A percentile compares a stretch with the other conserved stretches of the same genome.
Conservation (phyloP, 37 sponge, comb jelly and placozoan genomes). For the Ianthella basta region DNA sequence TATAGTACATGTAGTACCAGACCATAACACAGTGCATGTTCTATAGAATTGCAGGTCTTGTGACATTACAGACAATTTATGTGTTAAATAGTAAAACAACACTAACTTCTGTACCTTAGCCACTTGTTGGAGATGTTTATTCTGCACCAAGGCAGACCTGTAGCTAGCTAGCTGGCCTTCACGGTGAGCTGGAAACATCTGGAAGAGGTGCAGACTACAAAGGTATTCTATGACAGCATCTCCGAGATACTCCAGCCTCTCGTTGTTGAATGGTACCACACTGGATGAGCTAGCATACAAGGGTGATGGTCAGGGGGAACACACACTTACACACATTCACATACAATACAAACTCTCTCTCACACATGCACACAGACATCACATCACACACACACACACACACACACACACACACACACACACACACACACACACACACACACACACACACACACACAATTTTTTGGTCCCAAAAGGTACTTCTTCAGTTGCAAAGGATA, state of each 20-base stretch:
- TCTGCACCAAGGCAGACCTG: conserved; percentile 61
- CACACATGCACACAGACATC: too few relatives aligned
- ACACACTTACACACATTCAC: background rate
- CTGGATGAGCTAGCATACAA: background rate
- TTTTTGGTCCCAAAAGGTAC: too few relatives aligned
- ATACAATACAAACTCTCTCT: too few relatives aligned
- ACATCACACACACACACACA: too few relatives aligned
- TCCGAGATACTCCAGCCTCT: conserved; percentile 78
- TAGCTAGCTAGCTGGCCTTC: conserved; percentile 56
- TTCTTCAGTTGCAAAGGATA: too few relatives aligned
- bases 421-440: too few relatives aligned
- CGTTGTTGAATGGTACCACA: conserved; percentile 32
- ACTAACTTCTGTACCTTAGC: too few relatives aligned
- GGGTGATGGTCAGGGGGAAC: background rate
- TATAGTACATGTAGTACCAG: background rate
- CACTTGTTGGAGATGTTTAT: conserved; percentile 46
- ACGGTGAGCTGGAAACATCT: conserved; percentile 46
- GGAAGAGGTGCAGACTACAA: conserved; percentile 66
- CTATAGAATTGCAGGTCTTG: too few relatives aligned
- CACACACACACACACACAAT: too few relatives aligned
- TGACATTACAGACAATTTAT: too few relatives aligned
- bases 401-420: too few relatives aligned
- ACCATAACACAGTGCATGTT: background rate
- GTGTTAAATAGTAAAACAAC: too few relatives aligned
- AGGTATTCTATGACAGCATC: conserved; percentile 80